Percentiles rank a stretch among this genome's conserved stretches.
Evolutionary conservation across 2,113 vertebrate species (phyloP).

Genomic region (Tympanuchus pallidicinctus): DNA sequence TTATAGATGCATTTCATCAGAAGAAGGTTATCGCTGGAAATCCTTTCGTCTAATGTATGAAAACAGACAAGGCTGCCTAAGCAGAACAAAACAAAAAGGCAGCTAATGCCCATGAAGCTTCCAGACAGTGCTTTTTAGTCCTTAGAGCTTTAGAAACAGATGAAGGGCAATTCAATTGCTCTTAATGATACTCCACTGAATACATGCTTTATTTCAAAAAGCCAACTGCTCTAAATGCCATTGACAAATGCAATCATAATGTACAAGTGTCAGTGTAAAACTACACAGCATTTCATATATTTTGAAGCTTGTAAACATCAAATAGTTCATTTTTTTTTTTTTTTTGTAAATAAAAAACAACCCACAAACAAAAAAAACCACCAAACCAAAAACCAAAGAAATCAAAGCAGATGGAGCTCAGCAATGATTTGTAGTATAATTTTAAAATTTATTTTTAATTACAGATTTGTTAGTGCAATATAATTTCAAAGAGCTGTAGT

Average conservation of each 20-base stretch:
- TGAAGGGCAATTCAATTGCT: conserved; percentile 53
- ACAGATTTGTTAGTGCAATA: neutral
- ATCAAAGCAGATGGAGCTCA: neutral
- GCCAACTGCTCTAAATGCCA: neutral
- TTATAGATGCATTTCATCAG: conserved; percentile 12
- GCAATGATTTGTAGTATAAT: neutral
- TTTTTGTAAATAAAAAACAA: too few species aligned
- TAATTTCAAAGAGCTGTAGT: neutral
- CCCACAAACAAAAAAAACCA: too few species aligned
- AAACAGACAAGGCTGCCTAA: conserved; percentile 1
- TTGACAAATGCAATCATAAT: neutral
- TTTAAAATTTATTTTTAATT: neutral
- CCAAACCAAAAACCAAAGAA: too few species aligned
- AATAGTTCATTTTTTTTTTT: neutral
- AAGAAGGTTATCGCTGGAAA: conserved; percentile 25
- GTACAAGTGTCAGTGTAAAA: neutral
- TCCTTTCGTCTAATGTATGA: neutral
- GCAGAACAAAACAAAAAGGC: neutral
- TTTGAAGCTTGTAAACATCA: neutral
- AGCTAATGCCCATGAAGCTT: conserved; percentile 37
- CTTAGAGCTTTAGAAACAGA: conserved; percentile 20
- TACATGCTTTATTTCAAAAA: conserved; percentile 32
- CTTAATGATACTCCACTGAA: conserved; percentile 30
- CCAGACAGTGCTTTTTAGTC: conserved; percentile 28
- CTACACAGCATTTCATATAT: neutral